Evolutionary conservation across 1,140 invertebrate genomes (phyloP).

Genomic region (Sycobia sp.): DNA sequence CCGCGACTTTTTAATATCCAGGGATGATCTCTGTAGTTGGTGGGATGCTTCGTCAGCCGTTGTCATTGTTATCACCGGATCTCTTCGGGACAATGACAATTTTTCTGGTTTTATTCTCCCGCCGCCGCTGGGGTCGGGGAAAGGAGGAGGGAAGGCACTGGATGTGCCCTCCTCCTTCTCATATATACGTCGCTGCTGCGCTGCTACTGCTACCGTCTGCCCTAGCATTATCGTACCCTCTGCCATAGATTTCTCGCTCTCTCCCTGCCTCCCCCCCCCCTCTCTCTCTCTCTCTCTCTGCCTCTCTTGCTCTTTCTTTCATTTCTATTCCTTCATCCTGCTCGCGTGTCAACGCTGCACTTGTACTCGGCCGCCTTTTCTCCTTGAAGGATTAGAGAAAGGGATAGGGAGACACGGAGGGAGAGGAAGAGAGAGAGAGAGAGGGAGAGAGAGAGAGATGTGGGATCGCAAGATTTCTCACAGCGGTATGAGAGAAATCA

Average conservation of each 20-base stretch:
- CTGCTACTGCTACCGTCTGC: constrained; percentile 26
- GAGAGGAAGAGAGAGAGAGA: no score
- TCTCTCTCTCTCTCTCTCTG: not conserved
- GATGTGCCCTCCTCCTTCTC: not conserved
- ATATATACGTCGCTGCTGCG: constrained; percentile 2
- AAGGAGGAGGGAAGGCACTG: not conserved
- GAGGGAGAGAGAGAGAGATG: no score
- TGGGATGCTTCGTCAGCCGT: constrained; percentile 56
- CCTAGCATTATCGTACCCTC: constrained; percentile 12
- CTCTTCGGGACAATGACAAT: constrained; percentile 60
- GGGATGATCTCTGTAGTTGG: constrained; percentile 58
- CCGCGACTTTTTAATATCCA: constrained; percentile 59
- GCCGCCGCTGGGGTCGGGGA: no score
- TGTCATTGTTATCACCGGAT: constrained; percentile 60
- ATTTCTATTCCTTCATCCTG: no score
- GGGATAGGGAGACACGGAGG: no score
- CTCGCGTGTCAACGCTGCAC: no score
- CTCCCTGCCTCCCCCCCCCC: constrained; percentile 1
- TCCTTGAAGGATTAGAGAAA: no score
- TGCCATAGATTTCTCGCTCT: not conserved
- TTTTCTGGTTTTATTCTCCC: constrained; percentile 58
- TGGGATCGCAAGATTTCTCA: no score
- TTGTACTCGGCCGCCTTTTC: not conserved
- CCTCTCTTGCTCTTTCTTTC: not conserved
- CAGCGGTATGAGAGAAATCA: no score